Base-by-base conservation (phyloP, 1,140 invertebrate species). In the Pseudoatta argentina region DNA sequence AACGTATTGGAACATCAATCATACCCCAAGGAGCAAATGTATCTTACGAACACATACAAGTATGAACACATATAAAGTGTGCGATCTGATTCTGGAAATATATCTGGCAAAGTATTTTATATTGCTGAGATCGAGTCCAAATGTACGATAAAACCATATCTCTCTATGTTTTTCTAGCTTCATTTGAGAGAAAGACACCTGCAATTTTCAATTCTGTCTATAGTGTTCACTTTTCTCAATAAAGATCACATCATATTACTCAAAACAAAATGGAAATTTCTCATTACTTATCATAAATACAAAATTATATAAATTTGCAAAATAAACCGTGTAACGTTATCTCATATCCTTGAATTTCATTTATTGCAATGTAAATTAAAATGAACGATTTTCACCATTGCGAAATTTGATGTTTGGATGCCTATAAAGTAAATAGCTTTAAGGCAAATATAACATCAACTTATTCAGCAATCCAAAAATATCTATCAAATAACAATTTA, bases 1-100 rank as follows among this genome's bases (percentile, higher is more conserved):
- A 67, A 79, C n/a, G n/a, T 30, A 44, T 34, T 16, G 4, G 14
- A 16, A 0, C n/a, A 71, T 81, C 64, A 51, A 53, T 79, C 63
- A 79, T 48, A 3, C 2, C 10, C 12, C n/a, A n/a, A 69, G 48
- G 14, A 69, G 10, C 16, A 57, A 69, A 71, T 55, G 18, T 55
- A 39, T 81, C 8, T 69, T n/a, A 12, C 8, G n/a, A 78, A 34
- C 5, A 53, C 16, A 10, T 73, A 30, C 7, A 51, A 34, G 5
- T 10, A 63, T 14, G 30, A 34, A 34, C 30, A 69, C 5, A 51
- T 12, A 27, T n/a, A 6, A 79, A 79, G 48, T 67, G 16, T 18
- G 21, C 8, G 21, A 71, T 24, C n/a, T n/a, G 44, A 55, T 55
- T 79, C 24, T 16, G 30, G 48, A 55, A 81, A 57, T 67, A 18